Conservation (phyloP, 1,140 invertebrate species). For the Probaryconus sp. region DNA sequence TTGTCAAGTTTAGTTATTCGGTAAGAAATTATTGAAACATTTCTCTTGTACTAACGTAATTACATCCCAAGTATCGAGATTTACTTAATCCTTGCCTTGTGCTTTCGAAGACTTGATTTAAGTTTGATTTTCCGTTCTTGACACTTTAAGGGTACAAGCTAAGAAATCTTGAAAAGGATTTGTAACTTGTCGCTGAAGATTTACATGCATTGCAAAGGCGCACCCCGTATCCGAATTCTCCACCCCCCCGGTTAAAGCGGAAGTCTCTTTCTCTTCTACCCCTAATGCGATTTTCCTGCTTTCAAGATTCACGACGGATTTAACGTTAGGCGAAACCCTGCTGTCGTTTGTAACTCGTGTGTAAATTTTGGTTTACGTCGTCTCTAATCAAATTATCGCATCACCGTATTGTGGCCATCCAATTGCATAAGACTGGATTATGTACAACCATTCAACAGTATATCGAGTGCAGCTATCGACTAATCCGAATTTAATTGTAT, state of each 20-base stretch:
- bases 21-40: conserved; percentile 6
- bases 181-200: conserved; percentile 65
- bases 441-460: conserved; percentile 44
- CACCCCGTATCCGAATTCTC: conserved; percentile 57
- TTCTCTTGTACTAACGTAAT: conserved; percentile 32
- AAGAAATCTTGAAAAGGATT: conserved; percentile 66
- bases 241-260: conserved; percentile 24
- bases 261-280: conserved; percentile 51
- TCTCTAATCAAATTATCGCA: conserved; percentile 58
- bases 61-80: conserved; percentile 27
- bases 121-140: conserved; percentile 48
- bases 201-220: conserved; percentile 55
- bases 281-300: conserved; percentile 63
- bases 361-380: conserved; percentile 56
- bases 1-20: no score
- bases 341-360: conserved; percentile 57
- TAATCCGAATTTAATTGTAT: conserved; percentile 61
- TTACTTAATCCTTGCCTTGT: conserved; percentile 26
- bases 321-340: conserved; percentile 57
- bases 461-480: conserved; percentile 49
- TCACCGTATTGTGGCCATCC: conserved; percentile 52
- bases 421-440: conserved; percentile 57
- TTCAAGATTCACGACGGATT: conserved; percentile 61
- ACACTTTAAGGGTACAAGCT: conserved; percentile 23
- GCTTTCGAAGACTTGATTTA: conserved; percentile 28